Conservation (phyloP, 1,140 invertebrate species). For the Melipona quadrifasciata region DNA sequence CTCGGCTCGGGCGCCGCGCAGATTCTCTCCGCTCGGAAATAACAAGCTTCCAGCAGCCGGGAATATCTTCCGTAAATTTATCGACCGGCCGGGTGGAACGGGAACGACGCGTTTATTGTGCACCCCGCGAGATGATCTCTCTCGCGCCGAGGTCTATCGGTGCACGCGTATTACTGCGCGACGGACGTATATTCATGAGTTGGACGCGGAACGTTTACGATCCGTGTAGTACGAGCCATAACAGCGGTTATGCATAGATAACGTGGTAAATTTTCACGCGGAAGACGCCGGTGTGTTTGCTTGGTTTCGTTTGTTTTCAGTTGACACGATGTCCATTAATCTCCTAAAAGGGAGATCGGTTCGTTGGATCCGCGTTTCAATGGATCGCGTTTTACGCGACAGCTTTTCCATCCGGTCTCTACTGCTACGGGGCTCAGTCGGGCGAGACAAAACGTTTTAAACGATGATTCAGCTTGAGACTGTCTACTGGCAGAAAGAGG, state of each 20-base stretch:
- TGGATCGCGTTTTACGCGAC: slow-evolving; percentile 37
- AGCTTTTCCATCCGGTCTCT: slow-evolving; percentile 20
- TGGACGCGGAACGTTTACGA: slow-evolving; percentile 32
- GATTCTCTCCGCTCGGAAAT: slow-evolving; percentile 71
- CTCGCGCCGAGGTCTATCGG: slow-evolving; percentile 46
- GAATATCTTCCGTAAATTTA: slow-evolving; percentile 68
- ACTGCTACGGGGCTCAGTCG: slow-evolving; percentile 17
- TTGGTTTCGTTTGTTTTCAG: background rate
- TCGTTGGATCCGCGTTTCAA: slow-evolving; percentile 22
- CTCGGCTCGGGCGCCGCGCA: slow-evolving; percentile 52
- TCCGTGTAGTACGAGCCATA: no score
- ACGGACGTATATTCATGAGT: slow-evolving; percentile 49
- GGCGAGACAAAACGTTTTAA: slow-evolving; percentile 60
- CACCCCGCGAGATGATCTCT: slow-evolving; percentile 40
- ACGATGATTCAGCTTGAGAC: slow-evolving; percentile 70
- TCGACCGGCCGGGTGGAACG: slow-evolving; percentile 57
- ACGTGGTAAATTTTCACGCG: background rate
- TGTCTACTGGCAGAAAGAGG: background rate
- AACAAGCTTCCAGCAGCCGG: slow-evolving; percentile 70
- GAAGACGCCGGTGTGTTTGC: background rate
- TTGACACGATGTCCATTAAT: slow-evolving; percentile 50
- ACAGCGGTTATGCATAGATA: background rate
- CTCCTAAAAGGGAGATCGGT: slow-evolving; percentile 32
- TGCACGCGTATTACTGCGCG: slow-evolving; percentile 30
- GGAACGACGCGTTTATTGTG: slow-evolving; percentile 55